Evolutionary conservation across 2,888 invertebrate species (phyloP), one percentile per base, ranked within the genome.

Genomic region (Drepanosiphum platanoidis): DNA sequence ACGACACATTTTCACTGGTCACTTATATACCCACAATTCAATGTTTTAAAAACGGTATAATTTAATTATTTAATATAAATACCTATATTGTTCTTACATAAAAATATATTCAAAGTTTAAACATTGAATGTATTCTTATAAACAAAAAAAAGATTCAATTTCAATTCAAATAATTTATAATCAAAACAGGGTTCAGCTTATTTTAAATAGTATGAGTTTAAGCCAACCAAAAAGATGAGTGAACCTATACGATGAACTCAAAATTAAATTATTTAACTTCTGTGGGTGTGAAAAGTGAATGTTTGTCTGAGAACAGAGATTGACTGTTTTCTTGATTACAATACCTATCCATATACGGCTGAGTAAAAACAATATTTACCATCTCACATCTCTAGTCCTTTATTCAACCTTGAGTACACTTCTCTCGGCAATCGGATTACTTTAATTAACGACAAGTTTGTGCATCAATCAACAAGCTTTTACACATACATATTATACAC

Each of bases 261-360:
- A 77, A 71, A 71, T 30, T 22, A 71, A 72, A 71, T 61, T 61
- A 82, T 82, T 82, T 72, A n/a, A 82, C 71, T 82, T 72, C 61
- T 72, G 81, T 82, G 61, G 81, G 81, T 72, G 81, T 72, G 81
- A 82, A 71, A 39, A 80, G 70, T 52, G 80, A 80, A 61, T 81
- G 81, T 72, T 61, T 82, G 22, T 72, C n/a, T n/a, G 61, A 82
- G 61, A 82, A 58, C 39, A 13, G 71, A 42, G 71, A 82, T 72
- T 61, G 71, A 58, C 81, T 72, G 61, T 82, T 82, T 52, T 58
- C 61, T 61, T 72, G 61, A 72, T 82, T 72, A 82, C 58, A 61
- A 61, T 71, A 71, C 22, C 34, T 61, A 81, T 71, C 81, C 61
- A 32, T 61, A 42, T 42, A 82, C 58, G 30, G 32, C 15, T 61